Evolutionary conservation across 2,888 invertebrate species (phyloP), one percentile per base, ranked within the genome.

Genomic region (Yponomeuta evonymella): DNA sequence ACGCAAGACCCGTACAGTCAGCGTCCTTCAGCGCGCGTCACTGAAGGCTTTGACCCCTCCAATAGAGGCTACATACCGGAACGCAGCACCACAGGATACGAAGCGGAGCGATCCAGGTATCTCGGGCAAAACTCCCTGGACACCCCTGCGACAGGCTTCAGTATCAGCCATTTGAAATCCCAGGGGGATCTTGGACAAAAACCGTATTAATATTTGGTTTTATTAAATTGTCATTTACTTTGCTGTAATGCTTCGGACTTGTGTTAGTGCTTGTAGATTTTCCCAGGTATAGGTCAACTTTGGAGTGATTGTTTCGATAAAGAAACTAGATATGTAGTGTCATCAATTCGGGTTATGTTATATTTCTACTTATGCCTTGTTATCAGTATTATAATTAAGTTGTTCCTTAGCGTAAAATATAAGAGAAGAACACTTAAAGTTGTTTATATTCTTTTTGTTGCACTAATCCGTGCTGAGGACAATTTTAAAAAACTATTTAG

Each of bases 81-180:
- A 8, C 36, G 1, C 74, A 72, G 66, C 69, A 58, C 36, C 70
- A 71, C 48, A 33, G 74, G 71, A 23, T 75, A 72, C 8, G 74
- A 71, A 10, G 75, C 67, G 12, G 76, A 77, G 4, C 71, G 76
- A 12, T 69, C 76, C 3, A 75, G 77, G 15, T 77, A 77, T 58
- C 71, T 75, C 51, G 75, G 72, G 4, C 72, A 77, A 48, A 64
- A 73, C 5, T 73, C 70, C 5, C 72, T 76, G 15, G 80, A 77
- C 64, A 81, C 77, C 2, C 76, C 82, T 4, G 81, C 79, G 10
- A 82, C 85, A 0, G 82, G 82, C 2, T 87, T 81, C 70, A 86
- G 80, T 73, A 83, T 86, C 5, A 80, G 79, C 71, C 86, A 87
- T 0, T 73, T 75, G 48, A 75, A 36, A 75, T 73, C 48, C 43